A percentile compares a stretch with the other conserved stretches of the same genome.
These are phyloP conservation scores for Brienomyrus brachyistius DNA, from an alignment of 2,113 vertebrate species.

Conservation along the genomic window DNA sequence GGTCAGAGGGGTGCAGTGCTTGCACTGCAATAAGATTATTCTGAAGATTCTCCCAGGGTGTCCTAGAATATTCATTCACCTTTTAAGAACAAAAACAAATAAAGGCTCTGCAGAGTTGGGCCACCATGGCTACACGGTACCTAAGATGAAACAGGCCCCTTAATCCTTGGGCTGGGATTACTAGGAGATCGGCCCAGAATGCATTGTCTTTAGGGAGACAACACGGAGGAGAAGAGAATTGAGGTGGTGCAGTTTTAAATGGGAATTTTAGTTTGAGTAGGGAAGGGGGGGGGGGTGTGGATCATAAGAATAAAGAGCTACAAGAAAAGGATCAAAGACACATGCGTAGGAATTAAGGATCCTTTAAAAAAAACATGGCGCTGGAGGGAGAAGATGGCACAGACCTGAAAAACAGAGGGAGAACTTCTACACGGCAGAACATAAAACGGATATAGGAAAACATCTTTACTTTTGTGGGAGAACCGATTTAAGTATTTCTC, in stretches of 20 bases:
- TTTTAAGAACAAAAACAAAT: constrained; percentile 69
- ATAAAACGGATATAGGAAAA: not conserved
- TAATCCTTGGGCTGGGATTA: constrained; percentile 58
- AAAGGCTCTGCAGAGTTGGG: constrained; percentile 46
- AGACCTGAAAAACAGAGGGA: not conserved
- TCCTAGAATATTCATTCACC: constrained; percentile 53
- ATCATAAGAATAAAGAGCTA: constrained; percentile 32
- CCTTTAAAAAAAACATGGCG: constrained; percentile 32
- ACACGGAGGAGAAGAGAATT: not conserved
- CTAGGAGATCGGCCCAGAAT: constrained; percentile 49
- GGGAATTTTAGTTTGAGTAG: constrained; percentile 15
- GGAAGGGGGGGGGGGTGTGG: not conserved
- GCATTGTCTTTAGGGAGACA: constrained; percentile 52
- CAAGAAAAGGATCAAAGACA: constrained; percentile 41
- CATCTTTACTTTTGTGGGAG: constrained; percentile 15
- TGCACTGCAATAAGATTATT: constrained; percentile 55
- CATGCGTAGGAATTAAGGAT: constrained; percentile 38
- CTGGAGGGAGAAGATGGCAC: not conserved
- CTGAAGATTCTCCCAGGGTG: constrained; percentile 42
- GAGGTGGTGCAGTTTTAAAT: constrained; percentile 3
- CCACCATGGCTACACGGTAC: constrained; percentile 56
- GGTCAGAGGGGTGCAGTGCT: constrained; percentile 38
- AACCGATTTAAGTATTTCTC: constrained; percentile 7
- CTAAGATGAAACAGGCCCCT: constrained; percentile 48
- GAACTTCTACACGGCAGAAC: not conserved